Percentiles rank a stretch among this genome's conserved stretches.
Evolutionary conservation across 2,113 vertebrate genomes (phyloP).

Genomic region (Toxotes chatareus): DNA sequence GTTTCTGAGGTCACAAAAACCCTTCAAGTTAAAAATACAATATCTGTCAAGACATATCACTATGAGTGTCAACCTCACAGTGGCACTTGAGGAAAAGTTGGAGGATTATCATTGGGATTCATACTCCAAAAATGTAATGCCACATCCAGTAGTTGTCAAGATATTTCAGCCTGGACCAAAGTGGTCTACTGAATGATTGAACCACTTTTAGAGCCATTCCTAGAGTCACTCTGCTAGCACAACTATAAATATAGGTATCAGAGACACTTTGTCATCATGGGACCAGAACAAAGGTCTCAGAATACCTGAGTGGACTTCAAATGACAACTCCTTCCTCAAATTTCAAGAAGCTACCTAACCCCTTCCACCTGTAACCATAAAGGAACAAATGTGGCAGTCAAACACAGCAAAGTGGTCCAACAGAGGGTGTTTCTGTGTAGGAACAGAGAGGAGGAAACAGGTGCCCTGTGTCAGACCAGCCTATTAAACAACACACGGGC

Average conservation of each 20-base stretch:
- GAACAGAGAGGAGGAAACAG: slow-evolving; percentile 70
- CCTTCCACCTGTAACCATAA: slow-evolving; percentile 66
- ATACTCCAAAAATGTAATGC: no score
- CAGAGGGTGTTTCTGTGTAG: slow-evolving; percentile 73
- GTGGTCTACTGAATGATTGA: neutral
- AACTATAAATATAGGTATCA: neutral
- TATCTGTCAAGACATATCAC: neutral
- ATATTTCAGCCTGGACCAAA: neutral
- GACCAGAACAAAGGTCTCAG: neutral
- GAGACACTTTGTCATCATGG: slow-evolving; percentile 22
- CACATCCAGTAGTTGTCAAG: no score
- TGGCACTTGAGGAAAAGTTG: no score
- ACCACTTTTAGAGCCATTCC: neutral
- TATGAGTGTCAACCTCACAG: neutral
- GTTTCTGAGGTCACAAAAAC: neutral
- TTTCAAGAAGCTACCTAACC: slow-evolving; percentile 74
- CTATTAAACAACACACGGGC: slow-evolving; percentile 80
- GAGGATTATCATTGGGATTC: no score
- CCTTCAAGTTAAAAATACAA: neutral
- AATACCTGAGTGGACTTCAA: slow-evolving; percentile 68
- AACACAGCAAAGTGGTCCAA: slow-evolving; percentile 71
- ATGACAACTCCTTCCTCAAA: slow-evolving; percentile 60
- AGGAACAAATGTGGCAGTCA: slow-evolving; percentile 79
- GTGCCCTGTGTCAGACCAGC: slow-evolving; percentile 76
- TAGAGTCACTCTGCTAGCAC: neutral